These are phyloP conservation scores for Chymomyza costata DNA, from an alignment of 1,140 invertebrate genomes.

Conservation along the genomic window DNA sequence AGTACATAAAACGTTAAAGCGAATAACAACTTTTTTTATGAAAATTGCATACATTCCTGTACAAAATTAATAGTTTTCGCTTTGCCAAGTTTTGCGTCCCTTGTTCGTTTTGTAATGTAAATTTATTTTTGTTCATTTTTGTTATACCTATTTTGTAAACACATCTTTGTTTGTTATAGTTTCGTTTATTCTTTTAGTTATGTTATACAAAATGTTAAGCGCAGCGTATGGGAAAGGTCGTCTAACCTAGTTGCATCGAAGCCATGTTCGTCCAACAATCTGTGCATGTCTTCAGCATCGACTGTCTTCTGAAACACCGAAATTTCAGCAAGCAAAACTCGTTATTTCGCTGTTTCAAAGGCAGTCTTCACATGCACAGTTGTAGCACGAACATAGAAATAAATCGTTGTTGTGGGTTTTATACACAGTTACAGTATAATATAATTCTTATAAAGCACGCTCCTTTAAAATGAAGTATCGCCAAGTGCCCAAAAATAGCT, in stretches of 20 bases:
- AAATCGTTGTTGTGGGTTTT: too few relatives aligned
- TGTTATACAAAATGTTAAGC: constrained; percentile 25
- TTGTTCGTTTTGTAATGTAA: constrained; percentile 47
- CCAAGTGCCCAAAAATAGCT: constrained; percentile 57
- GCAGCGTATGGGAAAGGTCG: constrained; percentile 6
- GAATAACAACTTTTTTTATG: constrained; percentile 18
- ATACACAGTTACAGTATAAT: constrained; percentile 33
- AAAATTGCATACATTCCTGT: constrained; percentile 60
- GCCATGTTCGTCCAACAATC: constrained; percentile 37
- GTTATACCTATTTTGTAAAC: too few relatives aligned
- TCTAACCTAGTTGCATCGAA: constrained; percentile 14
- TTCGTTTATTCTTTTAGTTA: constrained; percentile 24
- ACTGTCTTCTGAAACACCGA: constrained; percentile 47
- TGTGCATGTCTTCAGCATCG: constrained; percentile 51
- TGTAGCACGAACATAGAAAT: constrained; percentile 33
- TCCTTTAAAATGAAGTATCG: constrained; percentile 52
- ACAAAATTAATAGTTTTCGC: constrained; percentile 30
- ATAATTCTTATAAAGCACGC: constrained; percentile 22
- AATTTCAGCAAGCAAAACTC: constrained; percentile 23
- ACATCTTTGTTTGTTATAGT: constrained; percentile 20
- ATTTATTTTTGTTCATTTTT: constrained; percentile 36
- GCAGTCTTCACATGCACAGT: constrained; percentile 39
- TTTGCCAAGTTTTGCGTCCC: constrained; percentile 10
- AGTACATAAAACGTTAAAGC: neutral
- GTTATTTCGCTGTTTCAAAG: constrained; percentile 52